Percentiles rank a stretch among this genome's conserved stretches.
phyloP scores from a whole-genome alignment of 2,888 invertebrate species.

The Megamerina dolium region DNA sequence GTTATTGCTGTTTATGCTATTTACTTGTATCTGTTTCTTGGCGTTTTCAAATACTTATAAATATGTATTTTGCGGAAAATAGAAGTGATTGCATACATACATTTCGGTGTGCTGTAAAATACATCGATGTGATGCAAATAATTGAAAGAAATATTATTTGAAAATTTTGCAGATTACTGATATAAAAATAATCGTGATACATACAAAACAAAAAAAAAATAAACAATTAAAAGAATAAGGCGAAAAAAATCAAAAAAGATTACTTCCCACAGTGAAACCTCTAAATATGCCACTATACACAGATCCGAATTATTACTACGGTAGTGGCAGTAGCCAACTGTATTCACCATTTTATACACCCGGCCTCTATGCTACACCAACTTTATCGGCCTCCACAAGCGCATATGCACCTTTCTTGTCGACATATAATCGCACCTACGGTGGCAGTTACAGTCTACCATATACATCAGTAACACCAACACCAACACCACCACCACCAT shows the following conservation, averaged over 20 bases:
- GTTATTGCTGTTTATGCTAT: too few relatives aligned
- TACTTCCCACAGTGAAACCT: neutral
- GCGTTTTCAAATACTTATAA: too few relatives aligned
- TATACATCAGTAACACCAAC: slow-evolving; percentile 27
- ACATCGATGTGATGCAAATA: too few relatives aligned
- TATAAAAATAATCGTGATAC: neutral
- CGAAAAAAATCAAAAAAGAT: slow-evolving; percentile 3
- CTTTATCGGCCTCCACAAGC: slow-evolving; percentile 50
- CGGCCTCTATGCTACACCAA: slow-evolving; percentile 45
- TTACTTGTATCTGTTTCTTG: too few relatives aligned
- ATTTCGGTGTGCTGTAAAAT: too few relatives aligned
- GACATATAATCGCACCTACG: slow-evolving; percentile 54
- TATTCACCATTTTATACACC: slow-evolving; percentile 51
- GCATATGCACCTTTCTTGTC: slow-evolving; percentile 51
- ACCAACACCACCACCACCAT: slow-evolving; percentile 27
- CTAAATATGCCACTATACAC: slow-evolving; percentile 62
- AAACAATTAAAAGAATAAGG: slow-evolving; percentile 2
- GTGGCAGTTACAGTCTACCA: slow-evolving; percentile 39
- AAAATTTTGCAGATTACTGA: too few relatives aligned
- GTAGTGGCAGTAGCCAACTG: slow-evolving; percentile 49
- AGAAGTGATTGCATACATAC: too few relatives aligned
- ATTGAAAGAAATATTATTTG: too few relatives aligned
- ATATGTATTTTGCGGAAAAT: too few relatives aligned
- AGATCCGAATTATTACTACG: slow-evolving; percentile 56
- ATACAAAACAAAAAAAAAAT: slow-evolving; percentile 1